Percentiles rank a stretch among this genome's conserved stretches.
phyloP scores from a whole-genome alignment of 2,888 invertebrate genomes.

The Acanthosepion lycidas region DNA sequence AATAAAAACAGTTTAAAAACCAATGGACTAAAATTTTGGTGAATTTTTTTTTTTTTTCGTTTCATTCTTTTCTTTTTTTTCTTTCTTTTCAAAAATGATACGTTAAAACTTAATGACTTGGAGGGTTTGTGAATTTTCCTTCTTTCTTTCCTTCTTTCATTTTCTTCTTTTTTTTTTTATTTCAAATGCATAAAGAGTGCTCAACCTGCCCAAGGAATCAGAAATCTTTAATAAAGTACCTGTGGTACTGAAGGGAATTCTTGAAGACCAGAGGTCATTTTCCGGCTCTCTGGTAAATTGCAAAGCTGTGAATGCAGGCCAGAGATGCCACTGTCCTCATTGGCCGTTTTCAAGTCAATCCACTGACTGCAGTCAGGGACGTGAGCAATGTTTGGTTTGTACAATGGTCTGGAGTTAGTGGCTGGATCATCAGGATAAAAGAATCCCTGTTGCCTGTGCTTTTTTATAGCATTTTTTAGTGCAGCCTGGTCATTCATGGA shows the following conservation, averaged over 20 bases:
- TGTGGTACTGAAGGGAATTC: conserved; percentile 21
- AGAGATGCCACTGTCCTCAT: conserved; percentile 10
- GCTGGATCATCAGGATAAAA: conserved; percentile 12
- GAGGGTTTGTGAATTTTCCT: neutral
- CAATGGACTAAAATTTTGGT: neutral
- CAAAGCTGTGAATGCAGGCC: conserved; percentile 22
- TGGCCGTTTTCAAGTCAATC: conserved; percentile 2
- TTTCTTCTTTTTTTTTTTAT: neutral
- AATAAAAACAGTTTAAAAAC: neutral
- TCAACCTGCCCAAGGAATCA: neutral
- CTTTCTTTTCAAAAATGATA: neutral
- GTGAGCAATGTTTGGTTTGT: neutral
- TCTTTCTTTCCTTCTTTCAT: neutral
- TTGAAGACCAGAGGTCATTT: conserved; percentile 33
- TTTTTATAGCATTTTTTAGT: neutral
- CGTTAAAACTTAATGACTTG: neutral
- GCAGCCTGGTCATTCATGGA: neutral
- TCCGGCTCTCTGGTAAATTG: neutral
- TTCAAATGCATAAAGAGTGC: neutral
- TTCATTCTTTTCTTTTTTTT: neutral
- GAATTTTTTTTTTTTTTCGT: no score
- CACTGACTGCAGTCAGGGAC: conserved; percentile 33
- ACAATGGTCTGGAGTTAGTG: neutral
- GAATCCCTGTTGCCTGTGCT: conserved; percentile 18
- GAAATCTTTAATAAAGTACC: neutral